Percentiles rank a stretch among this genome's conserved stretches.
These are phyloP conservation scores for Typhlichthys eigenmanni DNA, from an alignment of 2,797 vertebrate species.

Conservation along the genomic window DNA sequence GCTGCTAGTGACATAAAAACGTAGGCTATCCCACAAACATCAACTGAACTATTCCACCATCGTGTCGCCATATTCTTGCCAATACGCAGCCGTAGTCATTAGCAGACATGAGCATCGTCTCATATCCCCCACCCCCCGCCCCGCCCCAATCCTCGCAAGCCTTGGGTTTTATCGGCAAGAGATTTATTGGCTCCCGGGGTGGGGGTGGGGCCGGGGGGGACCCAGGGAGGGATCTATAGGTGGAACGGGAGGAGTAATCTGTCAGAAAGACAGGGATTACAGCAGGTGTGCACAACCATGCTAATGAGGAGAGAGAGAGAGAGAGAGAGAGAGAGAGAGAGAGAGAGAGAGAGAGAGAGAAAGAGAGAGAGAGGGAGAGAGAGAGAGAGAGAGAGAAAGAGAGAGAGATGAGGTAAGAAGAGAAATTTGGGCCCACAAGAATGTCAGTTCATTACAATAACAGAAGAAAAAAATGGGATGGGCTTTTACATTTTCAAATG, in stretches of 20 bases:
- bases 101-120: constrained; percentile 39
- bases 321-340: neutral
- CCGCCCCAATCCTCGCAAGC: constrained; percentile 10
- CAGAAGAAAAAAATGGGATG: too few relatives aligned
- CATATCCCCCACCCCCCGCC: constrained; percentile 13
- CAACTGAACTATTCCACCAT: too few relatives aligned
- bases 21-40: too few relatives aligned
- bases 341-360: neutral
- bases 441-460: too few relatives aligned
- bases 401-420: neutral
- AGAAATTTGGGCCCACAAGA: too few relatives aligned
- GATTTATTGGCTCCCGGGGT: constrained; percentile 65
- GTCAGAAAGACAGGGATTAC: constrained; percentile 70
- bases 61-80: too few relatives aligned
- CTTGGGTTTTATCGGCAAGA: constrained; percentile 48
- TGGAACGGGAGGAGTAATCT: constrained; percentile 58
- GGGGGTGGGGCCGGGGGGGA: neutral
- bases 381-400: neutral
- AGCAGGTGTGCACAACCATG: constrained; percentile 70
- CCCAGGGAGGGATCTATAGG: constrained; percentile 58
- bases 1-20: too few relatives aligned
- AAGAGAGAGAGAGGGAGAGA: neutral
- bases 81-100: constrained; percentile 8
- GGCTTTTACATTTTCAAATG: too few relatives aligned
- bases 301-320: constrained; percentile 48